Evolutionary conservation across 2,797 vertebrate genomes (phyloP), one percentile per base, ranked within the genome.

Genomic region (Enteromius trimaculatus): DNA sequence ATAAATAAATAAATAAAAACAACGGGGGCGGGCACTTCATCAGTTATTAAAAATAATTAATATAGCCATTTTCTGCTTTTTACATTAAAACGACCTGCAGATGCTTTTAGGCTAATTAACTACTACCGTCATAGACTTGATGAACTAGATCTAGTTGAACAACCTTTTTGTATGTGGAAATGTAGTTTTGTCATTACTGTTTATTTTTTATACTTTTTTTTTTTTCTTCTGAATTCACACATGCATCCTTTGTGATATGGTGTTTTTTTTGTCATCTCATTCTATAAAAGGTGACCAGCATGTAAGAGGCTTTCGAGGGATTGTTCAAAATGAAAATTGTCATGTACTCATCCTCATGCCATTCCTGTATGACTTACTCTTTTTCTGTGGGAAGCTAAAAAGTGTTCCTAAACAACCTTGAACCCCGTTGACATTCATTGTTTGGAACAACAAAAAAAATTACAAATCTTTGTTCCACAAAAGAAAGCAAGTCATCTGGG

Each of bases 281-380:
- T 65, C 62, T 64, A 13, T 21, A 31, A 72, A 51, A 51, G 47
- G 68, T 47, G 26, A 29, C 17, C 17, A 31, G 70, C 26, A 3
- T 31, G 44, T 72, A 72, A 72, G 44, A 51, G 47, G 70, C 47
- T 51, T 72, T 72, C 23, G 23, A 70, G n/a, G 68, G 68, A 70
- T 16, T 3, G 44, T 72, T 51, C 31, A 21, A 21, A 72, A 72
- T 31, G 2, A 51, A 21, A 21, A 49, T 49, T 51, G 49, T 53
- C 31, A 55, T 75, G 31, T 55, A 75, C 31, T 55, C 49, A 37
- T 55, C 71, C 70, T 72, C 26, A 49, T 72, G 26, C 4, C 44
- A 3, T 31, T 71, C 44, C 47, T 34, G 44, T 31, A 11, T 51
- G 70, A 31, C 70, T 72, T 47, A 1, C 2, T 44, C 42, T 72